Base-by-base conservation (phyloP, 2,797 vertebrate genomes). In the Halcyon leucocephala region DNA sequence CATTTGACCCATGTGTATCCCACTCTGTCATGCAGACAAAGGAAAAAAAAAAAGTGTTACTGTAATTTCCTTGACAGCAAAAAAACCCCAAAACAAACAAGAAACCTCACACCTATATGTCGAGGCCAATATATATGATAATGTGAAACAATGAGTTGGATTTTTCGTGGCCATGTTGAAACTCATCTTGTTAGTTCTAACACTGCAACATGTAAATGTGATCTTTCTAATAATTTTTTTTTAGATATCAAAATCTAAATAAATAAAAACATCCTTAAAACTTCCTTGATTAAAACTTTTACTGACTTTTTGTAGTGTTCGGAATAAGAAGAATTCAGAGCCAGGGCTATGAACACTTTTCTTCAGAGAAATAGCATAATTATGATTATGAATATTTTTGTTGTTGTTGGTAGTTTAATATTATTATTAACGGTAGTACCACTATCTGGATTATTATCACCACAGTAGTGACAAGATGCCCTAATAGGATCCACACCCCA, bases 21-120 rank as follows among this genome's bases (percentile, higher is more conserved):
- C 58, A 54, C 76, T 74, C 65, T 74, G 82, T 72, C 86, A 81
- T 37, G 54, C 44, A 95, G 91, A 96, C 93, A 96, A 96, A 96
- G 85, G 94, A 95, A 41, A 41, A 42, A 42, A 94, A 90, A 96
- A 93, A 96, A 29, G 78, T 87, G 93, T 89, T 96, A 86, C 89
- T 91, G 71, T 46, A 92, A 97, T 93, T 96, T 97, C 92, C 89
- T 93, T 95, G 95, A 92, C 95, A 95, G 89, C 31, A 95, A 93
- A 90, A 88, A 90, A 46, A 52, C 16, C 26, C 1, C 90, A 94
- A 95, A 96, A 93, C 84, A 95, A 96, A 95, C 95, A 96, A 87
- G 91, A 95, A 96, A 85, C 31, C 86, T 93, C 84, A 85, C 92
- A 96, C 82, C 73, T 96, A 90, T 89, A 91, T 20, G 22, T 91